These are phyloP conservation scores for Epinotia brunnichana DNA, from an alignment of 2,888 invertebrate genomes.

Conservation along the genomic window DNA sequence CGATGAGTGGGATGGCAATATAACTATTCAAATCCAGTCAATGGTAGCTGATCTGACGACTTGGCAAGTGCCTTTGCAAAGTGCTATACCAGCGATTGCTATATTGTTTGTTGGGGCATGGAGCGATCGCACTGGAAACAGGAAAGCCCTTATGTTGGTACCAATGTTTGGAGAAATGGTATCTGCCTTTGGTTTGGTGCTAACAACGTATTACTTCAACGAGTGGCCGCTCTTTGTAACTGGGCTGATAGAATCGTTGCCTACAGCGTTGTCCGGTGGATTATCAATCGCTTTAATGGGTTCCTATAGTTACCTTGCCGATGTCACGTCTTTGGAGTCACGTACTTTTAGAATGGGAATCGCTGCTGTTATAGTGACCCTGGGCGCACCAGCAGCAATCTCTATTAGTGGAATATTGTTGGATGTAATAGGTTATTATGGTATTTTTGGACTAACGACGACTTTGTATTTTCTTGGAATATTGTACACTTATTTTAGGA, in stretches of 20 bases:
- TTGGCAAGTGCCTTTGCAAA: constrained; percentile 82
- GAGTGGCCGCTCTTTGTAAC: constrained; percentile 82
- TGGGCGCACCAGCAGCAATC: constrained; percentile 79
- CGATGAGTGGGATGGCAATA: constrained; percentile 54
- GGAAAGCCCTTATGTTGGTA: constrained; percentile 83
- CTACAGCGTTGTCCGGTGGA: constrained; percentile 84
- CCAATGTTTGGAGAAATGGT: constrained; percentile 83
- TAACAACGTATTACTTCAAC: constrained; percentile 82
- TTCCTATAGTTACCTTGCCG: constrained; percentile 85
- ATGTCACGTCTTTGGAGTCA: constrained; percentile 83
- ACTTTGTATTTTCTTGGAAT: constrained; percentile 67
- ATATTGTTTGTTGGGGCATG: constrained; percentile 85
- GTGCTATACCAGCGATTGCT: constrained; percentile 81
- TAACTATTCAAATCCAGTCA: constrained; percentile 57
- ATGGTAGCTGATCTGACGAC: constrained; percentile 81
- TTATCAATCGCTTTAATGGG: constrained; percentile 83
- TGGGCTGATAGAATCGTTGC: constrained; percentile 80
- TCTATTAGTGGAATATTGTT: constrained; percentile 81
- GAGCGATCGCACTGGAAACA: constrained; percentile 84
- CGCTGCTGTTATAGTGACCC: constrained; percentile 80
- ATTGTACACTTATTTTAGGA: constrained; percentile 65
- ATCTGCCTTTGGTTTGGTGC: constrained; percentile 76
- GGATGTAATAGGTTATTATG: constrained; percentile 74
- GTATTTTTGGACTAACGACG: constrained; percentile 69
- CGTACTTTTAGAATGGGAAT: constrained; percentile 85